phyloP scores from a whole-genome alignment of 2,113 vertebrate species.

The Cephalopterus ornatus region DNA sequence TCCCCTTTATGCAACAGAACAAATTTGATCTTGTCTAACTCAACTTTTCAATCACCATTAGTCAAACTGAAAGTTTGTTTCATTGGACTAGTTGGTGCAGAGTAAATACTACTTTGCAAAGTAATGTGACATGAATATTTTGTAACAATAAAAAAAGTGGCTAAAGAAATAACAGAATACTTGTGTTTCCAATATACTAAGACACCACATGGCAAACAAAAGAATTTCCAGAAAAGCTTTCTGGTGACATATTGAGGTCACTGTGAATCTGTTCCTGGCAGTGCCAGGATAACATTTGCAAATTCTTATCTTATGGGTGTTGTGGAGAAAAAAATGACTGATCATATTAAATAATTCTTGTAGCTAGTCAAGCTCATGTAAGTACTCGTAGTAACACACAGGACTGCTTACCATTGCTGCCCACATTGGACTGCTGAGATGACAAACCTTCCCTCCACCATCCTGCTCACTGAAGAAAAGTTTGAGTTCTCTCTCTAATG shows the following conservation, averaged over 20 bases:
- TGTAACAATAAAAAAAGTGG: neutral
- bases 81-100: neutral
- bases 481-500: neutral
- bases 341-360: neutral
- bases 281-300: neutral
- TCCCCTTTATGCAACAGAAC: neutral
- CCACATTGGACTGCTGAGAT: neutral
- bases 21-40: neutral
- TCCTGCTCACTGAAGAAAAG: neutral
- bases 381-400: neutral
- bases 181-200: neutral
- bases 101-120: neutral
- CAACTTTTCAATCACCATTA: neutral
- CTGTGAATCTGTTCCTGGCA: neutral
- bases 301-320: neutral
- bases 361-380: neutral
- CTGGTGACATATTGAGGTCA: conserved; percentile 35
- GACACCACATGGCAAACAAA: neutral
- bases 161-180: neutral
- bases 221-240: neutral
- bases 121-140: neutral
- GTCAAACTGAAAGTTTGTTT: neutral
- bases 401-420: neutral
- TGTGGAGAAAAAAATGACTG: neutral
- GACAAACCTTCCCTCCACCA: neutral